These are phyloP conservation scores for Troides aeacus DNA, from an alignment of 2,888 invertebrate genomes.

Conservation along the genomic window DNA sequence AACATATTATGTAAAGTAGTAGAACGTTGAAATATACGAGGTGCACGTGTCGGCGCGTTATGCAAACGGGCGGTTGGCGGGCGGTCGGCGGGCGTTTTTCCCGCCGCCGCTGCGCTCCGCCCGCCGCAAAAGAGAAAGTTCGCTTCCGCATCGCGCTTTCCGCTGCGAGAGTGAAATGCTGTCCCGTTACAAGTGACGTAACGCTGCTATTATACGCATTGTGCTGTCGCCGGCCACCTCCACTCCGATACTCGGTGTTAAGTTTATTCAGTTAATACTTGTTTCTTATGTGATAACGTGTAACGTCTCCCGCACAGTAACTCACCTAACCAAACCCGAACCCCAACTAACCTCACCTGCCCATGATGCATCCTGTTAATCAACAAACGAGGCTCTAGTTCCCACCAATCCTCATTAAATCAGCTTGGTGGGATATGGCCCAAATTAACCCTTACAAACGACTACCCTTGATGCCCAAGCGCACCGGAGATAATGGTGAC, in stretches of 20 bases:
- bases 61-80: conserved; percentile 34
- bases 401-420: too few species aligned
- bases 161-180: conserved; percentile 77
- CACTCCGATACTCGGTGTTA: conserved; percentile 36
- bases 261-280: conserved; percentile 31
- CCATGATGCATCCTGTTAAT: too few species aligned
- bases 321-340: too few species aligned
- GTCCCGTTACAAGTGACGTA: conserved; percentile 76
- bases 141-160: conserved; percentile 77
- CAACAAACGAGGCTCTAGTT: too few species aligned
- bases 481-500: too few species aligned
- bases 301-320: too few species aligned
- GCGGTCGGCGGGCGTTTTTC: conserved; percentile 53
- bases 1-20: conserved; percentile 16
- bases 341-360: too few species aligned
- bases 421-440: too few species aligned
- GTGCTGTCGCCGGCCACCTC: conserved; percentile 34
- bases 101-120: conserved; percentile 47
- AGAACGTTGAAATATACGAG: conserved; percentile 18
- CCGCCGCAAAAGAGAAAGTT: conserved; percentile 74
- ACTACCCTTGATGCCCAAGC: too few species aligned
- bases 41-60: conserved; percentile 30
- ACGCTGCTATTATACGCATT: conserved; percentile 57
- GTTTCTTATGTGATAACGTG: conserved; percentile 4
- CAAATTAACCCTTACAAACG: too few species aligned